Percentiles rank a stretch among this genome's conserved stretches.
Conservation (phyloP, 2,797 vertebrate species). For the Erpetoichthys calabaricus region DNA sequence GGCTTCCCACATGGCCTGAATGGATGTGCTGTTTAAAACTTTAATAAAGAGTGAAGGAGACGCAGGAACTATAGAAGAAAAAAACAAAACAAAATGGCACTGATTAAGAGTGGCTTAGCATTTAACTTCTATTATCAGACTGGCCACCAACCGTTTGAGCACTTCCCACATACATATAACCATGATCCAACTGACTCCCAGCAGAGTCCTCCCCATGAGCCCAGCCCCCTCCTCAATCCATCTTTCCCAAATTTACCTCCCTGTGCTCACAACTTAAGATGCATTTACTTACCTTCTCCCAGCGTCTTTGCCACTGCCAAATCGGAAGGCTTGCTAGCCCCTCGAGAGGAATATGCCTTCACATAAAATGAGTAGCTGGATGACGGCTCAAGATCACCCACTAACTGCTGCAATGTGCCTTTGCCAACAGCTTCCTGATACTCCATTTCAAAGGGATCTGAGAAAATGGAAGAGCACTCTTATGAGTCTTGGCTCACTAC, state of each 20-base stretch:
- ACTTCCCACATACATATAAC: too few species aligned
- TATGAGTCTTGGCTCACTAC: too few species aligned
- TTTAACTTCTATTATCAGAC: too few species aligned
- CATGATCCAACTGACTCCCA: too few species aligned
- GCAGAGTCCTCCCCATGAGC: too few species aligned
- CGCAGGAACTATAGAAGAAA: slow-evolving; percentile 64
- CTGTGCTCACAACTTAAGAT: too few species aligned
- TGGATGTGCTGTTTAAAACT: slow-evolving; percentile 65
- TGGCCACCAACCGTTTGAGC: too few species aligned
- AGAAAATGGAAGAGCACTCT: background rate
- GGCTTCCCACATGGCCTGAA: slow-evolving; percentile 79
- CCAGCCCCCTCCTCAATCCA: too few species aligned
- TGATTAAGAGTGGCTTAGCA: too few species aligned
- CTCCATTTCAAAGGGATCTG: slow-evolving; percentile 84
- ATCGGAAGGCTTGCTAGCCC: slow-evolving; percentile 82
- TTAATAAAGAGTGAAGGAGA: slow-evolving; percentile 74
- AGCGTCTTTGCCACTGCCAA: slow-evolving; percentile 66
- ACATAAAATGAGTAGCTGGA: slow-evolving; percentile 92
- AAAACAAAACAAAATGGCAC: slow-evolving; percentile 7
- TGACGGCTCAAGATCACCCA: slow-evolving; percentile 84
- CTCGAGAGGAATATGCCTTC: slow-evolving; percentile 88
- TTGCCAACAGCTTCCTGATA: slow-evolving; percentile 96
- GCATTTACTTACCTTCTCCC: slow-evolving; percentile 72
- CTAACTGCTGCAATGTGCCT: slow-evolving; percentile 79
- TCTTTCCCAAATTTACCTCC: too few species aligned